Conservation (phyloP, 1,140 invertebrate genomes). For the Drusus annulatus region DNA sequence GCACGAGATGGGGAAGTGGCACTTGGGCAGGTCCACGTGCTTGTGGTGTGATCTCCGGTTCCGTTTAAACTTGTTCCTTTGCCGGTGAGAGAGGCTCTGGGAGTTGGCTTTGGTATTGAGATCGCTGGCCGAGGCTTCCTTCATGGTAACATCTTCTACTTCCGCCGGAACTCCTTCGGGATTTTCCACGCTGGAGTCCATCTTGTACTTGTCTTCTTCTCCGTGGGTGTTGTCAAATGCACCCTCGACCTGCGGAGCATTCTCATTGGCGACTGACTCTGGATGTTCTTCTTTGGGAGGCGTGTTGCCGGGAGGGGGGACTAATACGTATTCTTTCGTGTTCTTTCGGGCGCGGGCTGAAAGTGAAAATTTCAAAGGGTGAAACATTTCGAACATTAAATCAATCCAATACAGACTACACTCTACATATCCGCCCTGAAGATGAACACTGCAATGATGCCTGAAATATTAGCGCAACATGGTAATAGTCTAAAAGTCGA, state of each 20-base stretch:
- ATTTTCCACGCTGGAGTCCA: conserved; percentile 23
- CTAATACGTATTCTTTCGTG: conserved; percentile 78
- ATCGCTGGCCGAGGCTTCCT: background rate
- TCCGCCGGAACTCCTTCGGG: background rate
- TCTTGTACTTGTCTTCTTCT: background rate
- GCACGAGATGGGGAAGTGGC: conserved; percentile 88
- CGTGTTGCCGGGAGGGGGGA: conserved; percentile 43
- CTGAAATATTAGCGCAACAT: too few species aligned
- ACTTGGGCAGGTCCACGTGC: conserved; percentile 60
- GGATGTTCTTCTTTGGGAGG: conserved; percentile 38
- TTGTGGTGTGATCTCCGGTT: conserved; percentile 63
- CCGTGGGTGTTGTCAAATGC: conserved; percentile 32
- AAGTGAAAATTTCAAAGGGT: conserved; percentile 44
- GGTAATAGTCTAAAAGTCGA: too few species aligned
- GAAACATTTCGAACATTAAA: too few species aligned
- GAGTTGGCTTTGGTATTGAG: conserved; percentile 43
- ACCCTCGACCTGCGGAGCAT: background rate
- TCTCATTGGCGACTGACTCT: conserved; percentile 14
- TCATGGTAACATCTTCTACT: background rate
- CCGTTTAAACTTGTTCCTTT: conserved; percentile 64
- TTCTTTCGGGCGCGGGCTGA: conserved; percentile 79
- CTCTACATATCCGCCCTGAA: too few species aligned
- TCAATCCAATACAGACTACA: too few species aligned
- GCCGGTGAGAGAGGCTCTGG: conserved; percentile 60
- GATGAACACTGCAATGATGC: too few species aligned